Evolutionary conservation across 2,888 invertebrate genomes (phyloP), one percentile per base, ranked within the genome.

Genomic region (Caenorhabditis sulstoni): DNA sequence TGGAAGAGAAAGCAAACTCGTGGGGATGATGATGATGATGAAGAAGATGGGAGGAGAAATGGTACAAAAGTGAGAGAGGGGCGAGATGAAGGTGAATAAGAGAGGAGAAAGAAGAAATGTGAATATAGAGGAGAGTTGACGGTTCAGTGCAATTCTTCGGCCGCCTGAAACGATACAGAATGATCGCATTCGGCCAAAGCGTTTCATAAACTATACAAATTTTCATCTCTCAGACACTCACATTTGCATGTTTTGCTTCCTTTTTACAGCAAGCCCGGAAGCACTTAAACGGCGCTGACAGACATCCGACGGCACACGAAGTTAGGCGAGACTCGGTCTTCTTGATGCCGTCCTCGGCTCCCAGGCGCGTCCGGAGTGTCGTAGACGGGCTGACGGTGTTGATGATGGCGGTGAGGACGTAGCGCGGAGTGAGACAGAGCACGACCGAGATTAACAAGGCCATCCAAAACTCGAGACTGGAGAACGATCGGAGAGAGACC

Each of bases 401-500:
- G 3, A 58, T 41, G 14, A 79, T 45, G 3, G 70, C 23, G 1
- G 61, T 70, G 18, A 75, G 16, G 16, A 75, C 66, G 47, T 67
- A 75, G 67, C 79, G 59, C 16, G 79, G 79, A 2, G 58, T 47
- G 41, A 79, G 44, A 22, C 75, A 67, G 12, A 79, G 52, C 1
- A 79, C 53, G 12, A 75, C 57, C 4, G 79, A 65, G 0, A 79
- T 44, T 8, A 70, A 22, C 2, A 79, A 66, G 7, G 75, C 68
- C 74, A 74, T 74, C 95, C 96, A 96, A 92, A 95, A 96, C 45
- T 68, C 61, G 9, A 73, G 39, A 29, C 65, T 65, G n/a, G 74
- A 67, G 49, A 74, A 74, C 9, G 79, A 39, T 22, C 68, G 57
- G 39, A 74, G 94, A 91, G 96, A 94, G 67, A 96, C 95, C 94